Base-by-base conservation (phyloP, 23 tunicate genomes). In the Styela plicata region DNA sequence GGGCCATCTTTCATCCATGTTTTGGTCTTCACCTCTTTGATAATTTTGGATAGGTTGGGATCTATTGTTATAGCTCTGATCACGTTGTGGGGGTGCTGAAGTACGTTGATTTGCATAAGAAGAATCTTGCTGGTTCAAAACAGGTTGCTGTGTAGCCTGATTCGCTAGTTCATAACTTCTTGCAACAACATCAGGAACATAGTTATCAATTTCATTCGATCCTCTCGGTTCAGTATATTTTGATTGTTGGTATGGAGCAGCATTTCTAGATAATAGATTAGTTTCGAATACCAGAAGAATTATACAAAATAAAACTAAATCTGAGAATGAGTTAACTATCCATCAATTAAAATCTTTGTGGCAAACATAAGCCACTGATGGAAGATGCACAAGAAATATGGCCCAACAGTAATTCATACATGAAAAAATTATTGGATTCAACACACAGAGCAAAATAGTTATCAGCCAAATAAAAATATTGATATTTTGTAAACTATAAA, bases 181-280 rank as follows among this genome's bases (percentile, higher is more conserved):
- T 1, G 89, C 79, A 52, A 86, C 89, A 33, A 86, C 36, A 74
- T 73, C 79, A 3, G 94, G 94, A 30, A 89, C 88, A 37, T 89
- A 89, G 37, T 89, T 84, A 21, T 63, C 74, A 13, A 52, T 82
- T 35, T 73, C 81, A 25, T 64, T 65, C 2, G 80, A 44, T 13
- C 10, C 13, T 44, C 7, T 44, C 57, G 57, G 57, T 44, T 13
- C 13, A 13, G 13, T 44, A 44, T 44, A 44, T 5, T 44, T 44
- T 44, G 57, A 44, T 44, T 44, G 57, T 44, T 44, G 10, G 13
- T 44, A 5, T 44, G 10, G 57, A 44, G 57, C 57, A 44, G 57
- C 57, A 44, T 44, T 44, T 44, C 57, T 44, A 13, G 13, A n/a
- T n/a, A n/a, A n/a, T n/a, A n/a, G n/a, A n/a, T n/a, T n/a, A n/a